phyloP scores from a whole-genome alignment of 2,113 vertebrate species.

The Muntiacus reevesi region DNA sequence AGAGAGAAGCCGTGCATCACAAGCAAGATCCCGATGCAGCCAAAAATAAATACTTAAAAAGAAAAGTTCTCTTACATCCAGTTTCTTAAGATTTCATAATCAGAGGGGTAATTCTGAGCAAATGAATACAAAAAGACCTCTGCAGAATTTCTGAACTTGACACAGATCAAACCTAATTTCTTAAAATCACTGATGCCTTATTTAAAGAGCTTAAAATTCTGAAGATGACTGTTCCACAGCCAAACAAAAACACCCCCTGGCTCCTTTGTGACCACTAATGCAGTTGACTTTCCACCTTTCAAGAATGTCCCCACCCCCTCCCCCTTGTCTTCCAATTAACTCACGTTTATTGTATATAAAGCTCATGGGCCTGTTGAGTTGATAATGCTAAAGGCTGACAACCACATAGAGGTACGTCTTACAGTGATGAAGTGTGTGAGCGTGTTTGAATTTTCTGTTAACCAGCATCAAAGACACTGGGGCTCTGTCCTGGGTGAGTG shows the following conservation, averaged over 20 bases:
- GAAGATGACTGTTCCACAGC: neutral
- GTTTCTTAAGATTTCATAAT: neutral
- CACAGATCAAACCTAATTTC: neutral
- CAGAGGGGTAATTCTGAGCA: neutral
- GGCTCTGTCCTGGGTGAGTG: slow-evolving; percentile 57
- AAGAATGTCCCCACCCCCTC: neutral
- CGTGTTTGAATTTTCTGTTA: neutral
- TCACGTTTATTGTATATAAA: slow-evolving; percentile 24
- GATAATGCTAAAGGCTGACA: neutral
- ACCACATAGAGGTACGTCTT: neutral
- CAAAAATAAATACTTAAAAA: neutral
- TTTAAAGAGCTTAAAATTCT: slow-evolving; percentile 11
- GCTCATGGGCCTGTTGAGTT: neutral
- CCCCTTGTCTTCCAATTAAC: neutral
- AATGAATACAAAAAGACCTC: neutral
- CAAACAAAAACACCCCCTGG: neutral
- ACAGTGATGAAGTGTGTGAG: neutral
- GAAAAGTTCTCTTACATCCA: neutral
- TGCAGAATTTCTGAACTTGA: neutral
- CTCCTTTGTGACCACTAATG: neutral
- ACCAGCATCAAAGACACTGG: slow-evolving; percentile 27
- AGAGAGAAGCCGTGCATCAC: neutral
- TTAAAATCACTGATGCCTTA: neutral
- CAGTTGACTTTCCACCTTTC: neutral
- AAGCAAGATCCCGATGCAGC: neutral